Evolutionary conservation across 2,113 vertebrate genomes (phyloP).

Genomic region (Brachyhypopomus gauderio): DNA sequence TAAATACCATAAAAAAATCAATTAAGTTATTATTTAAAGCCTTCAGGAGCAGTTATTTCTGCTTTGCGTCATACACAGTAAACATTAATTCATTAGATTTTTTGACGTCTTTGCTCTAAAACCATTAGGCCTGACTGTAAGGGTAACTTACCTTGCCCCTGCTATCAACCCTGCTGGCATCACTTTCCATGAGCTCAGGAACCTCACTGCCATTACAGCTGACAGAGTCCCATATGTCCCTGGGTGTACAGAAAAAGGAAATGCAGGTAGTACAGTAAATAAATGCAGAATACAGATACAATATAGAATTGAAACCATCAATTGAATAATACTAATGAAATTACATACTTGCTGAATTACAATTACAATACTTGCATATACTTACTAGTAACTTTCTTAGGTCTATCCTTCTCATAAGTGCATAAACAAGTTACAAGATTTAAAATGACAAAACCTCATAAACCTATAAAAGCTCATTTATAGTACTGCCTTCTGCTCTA

Average conservation of each 20-base stretch:
- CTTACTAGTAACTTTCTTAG: no score
- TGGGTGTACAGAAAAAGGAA: constrained; percentile 57
- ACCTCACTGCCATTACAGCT: constrained; percentile 87
- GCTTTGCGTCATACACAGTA: neutral
- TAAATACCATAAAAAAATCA: neutral
- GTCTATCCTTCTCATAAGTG: no score
- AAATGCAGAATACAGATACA: no score
- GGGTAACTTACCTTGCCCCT: constrained; percentile 78
- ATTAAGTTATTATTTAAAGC: neutral
- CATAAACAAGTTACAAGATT: no score
- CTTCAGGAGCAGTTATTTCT: neutral
- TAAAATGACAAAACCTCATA: no score
- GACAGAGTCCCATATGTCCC: constrained; percentile 84
- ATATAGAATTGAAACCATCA: no score
- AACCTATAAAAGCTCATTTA: no score
- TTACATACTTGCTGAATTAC: no score
- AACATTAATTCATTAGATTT: neutral
- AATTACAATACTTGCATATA: no score
- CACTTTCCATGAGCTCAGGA: constrained; percentile 86
- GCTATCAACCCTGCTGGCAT: constrained; percentile 92
- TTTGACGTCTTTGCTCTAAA: neutral
- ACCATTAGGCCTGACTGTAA: neutral
- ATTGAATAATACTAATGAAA: no score
- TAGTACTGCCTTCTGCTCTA: no score
- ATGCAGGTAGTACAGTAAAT: no score